These are phyloP conservation scores for Bothrops jararaca DNA, from an alignment of 2,113 vertebrate genomes.

Conservation along the genomic window DNA sequence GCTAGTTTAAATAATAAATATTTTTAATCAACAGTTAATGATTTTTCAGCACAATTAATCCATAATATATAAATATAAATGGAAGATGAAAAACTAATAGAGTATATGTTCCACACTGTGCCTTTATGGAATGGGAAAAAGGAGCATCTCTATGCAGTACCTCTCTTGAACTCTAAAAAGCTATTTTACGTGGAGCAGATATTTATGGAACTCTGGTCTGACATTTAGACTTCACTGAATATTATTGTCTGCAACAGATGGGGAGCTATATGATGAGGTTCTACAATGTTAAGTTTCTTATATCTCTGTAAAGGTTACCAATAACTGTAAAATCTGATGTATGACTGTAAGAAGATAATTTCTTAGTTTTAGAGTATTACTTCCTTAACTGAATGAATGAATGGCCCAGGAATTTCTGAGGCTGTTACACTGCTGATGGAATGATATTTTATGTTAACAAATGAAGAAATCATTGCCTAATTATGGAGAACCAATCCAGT, in stretches of 20 bases:
- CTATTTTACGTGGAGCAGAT: neutral
- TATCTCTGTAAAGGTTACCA: neutral
- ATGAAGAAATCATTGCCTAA: neutral
- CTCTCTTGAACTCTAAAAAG: neutral
- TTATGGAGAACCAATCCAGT: neutral
- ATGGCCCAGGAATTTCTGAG: neutral
- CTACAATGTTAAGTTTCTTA: constrained; percentile 41
- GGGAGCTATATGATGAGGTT: constrained; percentile 60
- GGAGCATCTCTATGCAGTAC: neutral
- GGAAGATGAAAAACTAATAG: neutral
- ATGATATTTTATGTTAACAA: neutral
- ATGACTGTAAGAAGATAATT: neutral
- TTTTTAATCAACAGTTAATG: neutral
- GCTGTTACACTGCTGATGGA: neutral
- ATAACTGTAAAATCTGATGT: neutral
- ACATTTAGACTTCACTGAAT: neutral
- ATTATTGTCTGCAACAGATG: neutral
- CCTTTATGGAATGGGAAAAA: neutral
- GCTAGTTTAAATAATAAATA: neutral
- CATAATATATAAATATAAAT: neutral
- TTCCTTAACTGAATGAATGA: neutral
- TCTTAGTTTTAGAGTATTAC: neutral
- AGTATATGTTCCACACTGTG: no score
- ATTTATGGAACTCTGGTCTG: neutral
- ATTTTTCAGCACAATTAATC: neutral